Evolutionary conservation across 2,888 invertebrate species (phyloP).

Genomic region (Pollenia amentaria): DNA sequence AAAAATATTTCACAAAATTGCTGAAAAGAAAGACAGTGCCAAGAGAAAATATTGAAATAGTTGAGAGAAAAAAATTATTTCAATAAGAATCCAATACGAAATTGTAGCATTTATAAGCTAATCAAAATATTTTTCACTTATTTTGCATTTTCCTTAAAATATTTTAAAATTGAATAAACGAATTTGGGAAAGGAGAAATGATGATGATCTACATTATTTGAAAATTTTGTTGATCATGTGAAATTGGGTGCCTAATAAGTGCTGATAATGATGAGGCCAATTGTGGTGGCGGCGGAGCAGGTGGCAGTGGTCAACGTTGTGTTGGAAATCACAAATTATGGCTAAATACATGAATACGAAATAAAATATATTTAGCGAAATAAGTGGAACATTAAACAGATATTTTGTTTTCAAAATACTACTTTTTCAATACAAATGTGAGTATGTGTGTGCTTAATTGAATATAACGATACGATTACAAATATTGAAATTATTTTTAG

Average conservation of each 20-base stretch:
- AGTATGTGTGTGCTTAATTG: not conserved
- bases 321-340: constrained; percentile 58
- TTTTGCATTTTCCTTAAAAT: constrained; percentile 36
- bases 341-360: constrained; percentile 52
- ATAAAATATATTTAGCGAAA: constrained; percentile 58
- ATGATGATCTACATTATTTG: constrained; percentile 28
- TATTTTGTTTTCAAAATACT: constrained; percentile 57
- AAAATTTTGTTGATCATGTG: constrained; percentile 40
- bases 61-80: constrained; percentile 14
- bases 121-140: constrained; percentile 66
- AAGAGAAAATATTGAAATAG: constrained; percentile 6
- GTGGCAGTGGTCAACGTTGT: constrained; percentile 46
- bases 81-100: constrained; percentile 46
- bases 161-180: constrained; percentile 37
- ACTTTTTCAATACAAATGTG: constrained; percentile 17
- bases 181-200: constrained; percentile 18
- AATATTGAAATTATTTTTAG: constrained; percentile 61
- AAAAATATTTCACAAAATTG: not conserved
- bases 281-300: constrained; percentile 52
- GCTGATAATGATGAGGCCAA: not conserved
- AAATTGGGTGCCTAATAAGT: constrained; percentile 53
- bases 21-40: not conserved
- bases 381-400: constrained; percentile 71
- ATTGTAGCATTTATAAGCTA: constrained; percentile 63
- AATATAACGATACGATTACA: constrained; percentile 23